Evolutionary conservation across 2,888 invertebrate species (phyloP), one percentile per base, ranked within the genome.

Genomic region (Lasius platythorax): DNA sequence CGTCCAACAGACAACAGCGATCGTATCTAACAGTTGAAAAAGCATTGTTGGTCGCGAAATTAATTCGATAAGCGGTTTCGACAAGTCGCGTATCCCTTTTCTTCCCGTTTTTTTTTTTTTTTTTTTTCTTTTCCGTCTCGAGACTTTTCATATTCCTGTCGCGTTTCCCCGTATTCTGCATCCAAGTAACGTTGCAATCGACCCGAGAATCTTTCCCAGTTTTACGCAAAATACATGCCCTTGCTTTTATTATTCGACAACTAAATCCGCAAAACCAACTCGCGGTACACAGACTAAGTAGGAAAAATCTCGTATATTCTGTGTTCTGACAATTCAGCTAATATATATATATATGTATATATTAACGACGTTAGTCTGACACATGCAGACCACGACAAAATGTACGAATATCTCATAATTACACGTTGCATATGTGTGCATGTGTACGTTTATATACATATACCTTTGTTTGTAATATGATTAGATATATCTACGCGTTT

Each of bases 371-470:
- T 78, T 78, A 56, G 75, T 30, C 76, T 79, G 81, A 46, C 82
- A n/a, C 30, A 82, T 82, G 82, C 78, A 79, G 84, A 79, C 75
- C 76, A 81, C 73, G 75, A 63, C 75, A 78, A 63, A 74, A 84
- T 74, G 74, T 86, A 79, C 70, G 83, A 84, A 82, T 87, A 86
- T 12, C 56, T 85, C 74, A 86, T 88, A 87, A 88, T 87, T 86
- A 87, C 85, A 82, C 82, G 76, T 73, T 73, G 66, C 74, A 82
- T 83, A 84, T 85, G 76, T 56, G 79, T 81, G 83, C 88, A 88
- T 56, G 79, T 81, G 82, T 89, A 88, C 81, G 83, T 87, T 86
- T 75, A 79, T 75, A 74, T 82, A 74, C 68, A 75, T 84, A 75
- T 64, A 81, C 43, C 40, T 81, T 37, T 83, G 53, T 76, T 72